Evolutionary conservation across 2,113 vertebrate species (phyloP), one percentile per base, ranked within the genome.

Genomic region (Eonycteris spelaea): DNA sequence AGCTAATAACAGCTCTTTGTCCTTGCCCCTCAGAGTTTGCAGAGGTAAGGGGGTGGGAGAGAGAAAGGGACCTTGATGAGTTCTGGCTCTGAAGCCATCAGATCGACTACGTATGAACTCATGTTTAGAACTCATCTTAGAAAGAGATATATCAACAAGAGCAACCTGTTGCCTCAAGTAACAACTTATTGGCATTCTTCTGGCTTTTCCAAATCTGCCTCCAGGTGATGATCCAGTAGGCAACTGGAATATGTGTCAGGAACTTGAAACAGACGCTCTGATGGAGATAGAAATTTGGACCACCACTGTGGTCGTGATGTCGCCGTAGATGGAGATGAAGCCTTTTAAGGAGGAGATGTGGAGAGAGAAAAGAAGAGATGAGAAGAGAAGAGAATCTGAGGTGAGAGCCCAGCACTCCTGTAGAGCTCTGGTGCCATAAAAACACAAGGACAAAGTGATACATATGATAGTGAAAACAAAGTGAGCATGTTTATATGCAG

Each of bases 1-100:
- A 99, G 95, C 97, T 99, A 90, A 99, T 99, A 97, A 98, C 98
- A 73, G 98, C 97, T 98, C 97, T 98, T 97, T 99, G 99, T 43
- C 99, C 99, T 1, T 99, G 98, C 91, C 98, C 98, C 1, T 95
- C 98, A 8, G 99, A 99, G 91, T 99, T 99, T 35, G 97, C 97
- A 40, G 99, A 99, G 97, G 98, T 99, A 79, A 96, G 97, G 3
- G 2, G 12, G 15, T 84, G 70, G 51, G 22, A 88, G 57, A 75
- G 55, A 12, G 33, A 92, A 26, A 53, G 38, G 70, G n/a, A 28
- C 16, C 5, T 14, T 40, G 53, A 24, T 67, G 33, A 38, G 16
- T 22, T 11, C 33, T 53, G 13, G 48, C n/a, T 78, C 33, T 86
- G 73, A 91, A n/a, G 48, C 21, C 35, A 61, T 85, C 40, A 51